Evolutionary conservation across 92 coral and sea anemone genomes (phyloP).

Genomic region (Ricordea florida): DNA sequence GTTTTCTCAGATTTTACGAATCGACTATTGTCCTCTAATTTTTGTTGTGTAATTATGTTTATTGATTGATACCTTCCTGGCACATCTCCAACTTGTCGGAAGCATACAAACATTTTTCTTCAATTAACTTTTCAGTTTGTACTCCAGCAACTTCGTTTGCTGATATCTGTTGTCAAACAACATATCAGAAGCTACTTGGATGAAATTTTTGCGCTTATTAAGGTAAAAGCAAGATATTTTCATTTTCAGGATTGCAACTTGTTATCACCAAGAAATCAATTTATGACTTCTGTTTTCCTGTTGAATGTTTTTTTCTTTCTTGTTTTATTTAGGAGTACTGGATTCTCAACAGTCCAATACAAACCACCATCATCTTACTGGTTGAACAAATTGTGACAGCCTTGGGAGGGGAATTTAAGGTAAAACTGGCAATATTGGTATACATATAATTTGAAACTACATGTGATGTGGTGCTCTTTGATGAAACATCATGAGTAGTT

Average conservation of each 20-base stretch:
- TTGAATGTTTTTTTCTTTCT: not conserved
- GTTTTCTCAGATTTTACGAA: too few species aligned
- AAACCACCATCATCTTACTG: conserved; percentile 89
- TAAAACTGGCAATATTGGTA: not conserved
- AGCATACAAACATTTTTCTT: too few species aligned
- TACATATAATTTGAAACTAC: not conserved
- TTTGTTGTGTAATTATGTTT: not conserved
- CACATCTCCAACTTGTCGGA: too few species aligned
- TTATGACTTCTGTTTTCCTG: not conserved
- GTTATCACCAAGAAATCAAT: not conserved
- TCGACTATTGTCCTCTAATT: not conserved
- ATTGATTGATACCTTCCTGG: not conserved
- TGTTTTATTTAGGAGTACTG: conserved; percentile 74
- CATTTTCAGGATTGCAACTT: not conserved
- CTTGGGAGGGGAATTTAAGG: conserved; percentile 96
- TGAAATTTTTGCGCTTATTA: conserved; percentile 90
- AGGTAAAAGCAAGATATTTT: conserved; percentile 67
- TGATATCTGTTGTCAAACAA: conserved; percentile 95
- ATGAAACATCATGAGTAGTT: not conserved
- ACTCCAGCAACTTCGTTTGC: conserved; percentile 91
- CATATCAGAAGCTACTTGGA: conserved; percentile 92
- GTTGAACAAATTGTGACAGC: conserved; percentile 97
- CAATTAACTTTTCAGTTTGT: conserved; percentile 65
- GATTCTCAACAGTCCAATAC: conserved; percentile 96
- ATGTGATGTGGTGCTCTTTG: not conserved